Percentiles rank a stretch among this genome's conserved stretches.
Evolutionary conservation across 2,888 invertebrate species (phyloP).

Genomic region (Therioaphis trifolii): DNA sequence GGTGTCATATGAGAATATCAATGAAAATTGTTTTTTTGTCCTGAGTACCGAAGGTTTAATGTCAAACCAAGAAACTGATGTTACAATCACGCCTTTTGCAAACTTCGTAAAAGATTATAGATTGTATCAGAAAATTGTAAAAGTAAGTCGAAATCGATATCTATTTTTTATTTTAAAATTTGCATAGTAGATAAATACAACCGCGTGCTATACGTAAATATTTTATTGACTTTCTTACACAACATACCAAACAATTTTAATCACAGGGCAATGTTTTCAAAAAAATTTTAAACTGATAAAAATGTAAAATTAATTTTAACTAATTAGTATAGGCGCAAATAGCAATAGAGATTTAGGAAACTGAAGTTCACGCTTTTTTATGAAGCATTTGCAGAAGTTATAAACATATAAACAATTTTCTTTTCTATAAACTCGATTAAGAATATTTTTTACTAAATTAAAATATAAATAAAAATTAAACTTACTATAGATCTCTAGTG

Average conservation of each 20-base stretch:
- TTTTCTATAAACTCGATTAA: too few species aligned
- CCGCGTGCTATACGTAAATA: neutral
- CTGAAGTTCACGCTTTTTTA: too few species aligned
- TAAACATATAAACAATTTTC: too few species aligned
- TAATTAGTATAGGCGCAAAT: neutral
- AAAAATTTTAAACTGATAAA: neutral
- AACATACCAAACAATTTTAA: neutral
- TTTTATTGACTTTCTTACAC: neutral
- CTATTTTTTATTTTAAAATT: neutral
- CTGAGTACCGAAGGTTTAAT: slow-evolving; percentile 45
- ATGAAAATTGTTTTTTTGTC: slow-evolving; percentile 40
- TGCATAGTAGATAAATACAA: neutral
- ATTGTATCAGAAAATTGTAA: slow-evolving; percentile 11
- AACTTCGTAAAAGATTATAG: slow-evolving; percentile 29
- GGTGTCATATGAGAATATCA: neutral
- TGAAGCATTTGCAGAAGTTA: too few species aligned
- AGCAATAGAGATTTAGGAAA: too few species aligned
- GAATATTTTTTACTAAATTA: too few species aligned
- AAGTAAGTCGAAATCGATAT: slow-evolving; percentile 9
- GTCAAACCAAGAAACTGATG: slow-evolving; percentile 36
- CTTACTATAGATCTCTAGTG: too few species aligned
- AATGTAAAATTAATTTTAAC: neutral
- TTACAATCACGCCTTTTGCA: slow-evolving; percentile 32
- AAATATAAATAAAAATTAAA: too few species aligned
- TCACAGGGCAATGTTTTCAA: neutral